Evolutionary conservation across 2,888 invertebrate genomes (phyloP).

Genomic region (Caenorhabditis sp.): DNA sequence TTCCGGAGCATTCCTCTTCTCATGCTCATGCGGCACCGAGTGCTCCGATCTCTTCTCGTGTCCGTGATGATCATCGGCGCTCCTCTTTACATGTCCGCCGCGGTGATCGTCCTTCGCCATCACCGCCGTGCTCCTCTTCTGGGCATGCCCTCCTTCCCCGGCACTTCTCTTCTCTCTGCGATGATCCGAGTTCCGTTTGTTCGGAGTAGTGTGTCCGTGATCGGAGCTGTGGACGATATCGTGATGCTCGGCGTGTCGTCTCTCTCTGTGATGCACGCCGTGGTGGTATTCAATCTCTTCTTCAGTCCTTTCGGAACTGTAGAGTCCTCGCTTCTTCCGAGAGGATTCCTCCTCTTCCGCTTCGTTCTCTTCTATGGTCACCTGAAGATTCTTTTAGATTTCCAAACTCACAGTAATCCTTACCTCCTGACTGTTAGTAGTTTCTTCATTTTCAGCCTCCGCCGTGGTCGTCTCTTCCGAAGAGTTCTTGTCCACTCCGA

Average conservation of each 20-base stretch:
- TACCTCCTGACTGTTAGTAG: slow-evolving; percentile 22
- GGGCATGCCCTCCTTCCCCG: not conserved
- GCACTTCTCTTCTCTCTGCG: slow-evolving; percentile 4
- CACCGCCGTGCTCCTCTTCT: slow-evolving; percentile 12
- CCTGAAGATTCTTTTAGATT: slow-evolving; percentile 1
- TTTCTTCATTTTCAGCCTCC: slow-evolving; percentile 5
- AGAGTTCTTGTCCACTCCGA: slow-evolving; percentile 25
- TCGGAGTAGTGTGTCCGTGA: not conserved
- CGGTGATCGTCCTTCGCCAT: slow-evolving; percentile 28
- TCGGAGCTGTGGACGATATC: slow-evolving; percentile 1
- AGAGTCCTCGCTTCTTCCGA: slow-evolving; percentile 36
- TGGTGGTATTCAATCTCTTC: slow-evolving; percentile 37
- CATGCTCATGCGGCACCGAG: slow-evolving; percentile 9
- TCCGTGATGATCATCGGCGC: slow-evolving; percentile 17
- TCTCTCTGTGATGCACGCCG: slow-evolving; percentile 41
- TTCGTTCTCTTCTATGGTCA: slow-evolving; percentile 34
- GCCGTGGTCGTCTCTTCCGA: slow-evolving; percentile 25
- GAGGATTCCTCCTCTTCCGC: slow-evolving; percentile 20
- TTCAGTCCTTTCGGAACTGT: slow-evolving; percentile 49
- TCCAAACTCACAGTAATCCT: not conserved
- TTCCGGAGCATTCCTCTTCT: slow-evolving; percentile 24
- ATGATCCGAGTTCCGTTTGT: slow-evolving; percentile 9
- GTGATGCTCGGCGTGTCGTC: slow-evolving; percentile 42
- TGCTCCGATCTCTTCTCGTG: slow-evolving; percentile 36
- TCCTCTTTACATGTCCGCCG: slow-evolving; percentile 22